phyloP scores from a whole-genome alignment of 2,797 vertebrate genomes.

The Pelobates cultripes region DNA sequence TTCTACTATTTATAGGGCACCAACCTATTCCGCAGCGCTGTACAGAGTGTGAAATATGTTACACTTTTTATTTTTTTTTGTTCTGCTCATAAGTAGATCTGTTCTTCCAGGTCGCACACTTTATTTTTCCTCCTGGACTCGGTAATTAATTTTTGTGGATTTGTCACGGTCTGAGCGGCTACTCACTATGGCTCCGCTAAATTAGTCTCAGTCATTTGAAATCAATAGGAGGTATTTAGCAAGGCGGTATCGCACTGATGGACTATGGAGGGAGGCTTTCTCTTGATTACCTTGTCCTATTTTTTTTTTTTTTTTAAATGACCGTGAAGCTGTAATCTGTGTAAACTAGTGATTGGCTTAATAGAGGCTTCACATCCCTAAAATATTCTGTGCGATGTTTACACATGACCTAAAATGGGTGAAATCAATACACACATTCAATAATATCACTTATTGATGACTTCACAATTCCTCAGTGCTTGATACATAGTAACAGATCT shows the following conservation, averaged over 20 bases:
- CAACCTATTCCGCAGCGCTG: too few relatives aligned
- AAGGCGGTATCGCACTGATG: constrained; percentile 1
- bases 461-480: too few relatives aligned
- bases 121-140: neutral
- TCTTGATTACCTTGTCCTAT: constrained; percentile 60
- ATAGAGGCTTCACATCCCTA: too few relatives aligned
- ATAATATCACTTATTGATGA: too few relatives aligned
- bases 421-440: too few relatives aligned
- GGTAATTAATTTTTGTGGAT: constrained; percentile 18
- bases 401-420: too few relatives aligned
- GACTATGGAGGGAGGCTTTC: constrained; percentile 51
- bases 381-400: too few relatives aligned
- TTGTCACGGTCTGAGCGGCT: constrained; percentile 47
- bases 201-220: constrained; percentile 52
- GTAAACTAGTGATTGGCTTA: constrained; percentile 54
- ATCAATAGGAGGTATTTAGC: constrained; percentile 54
- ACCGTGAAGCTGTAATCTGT: constrained; percentile 64
- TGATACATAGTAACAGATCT: too few relatives aligned
- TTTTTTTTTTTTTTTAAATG: constrained; percentile 64
- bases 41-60: too few relatives aligned
- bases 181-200: constrained; percentile 54
- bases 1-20: too few relatives aligned
- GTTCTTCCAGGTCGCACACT: neutral
- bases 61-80: neutral
- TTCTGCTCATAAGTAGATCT: neutral